Conservation (phyloP, 2,888 invertebrate genomes). For the Parnassius apollo region DNA sequence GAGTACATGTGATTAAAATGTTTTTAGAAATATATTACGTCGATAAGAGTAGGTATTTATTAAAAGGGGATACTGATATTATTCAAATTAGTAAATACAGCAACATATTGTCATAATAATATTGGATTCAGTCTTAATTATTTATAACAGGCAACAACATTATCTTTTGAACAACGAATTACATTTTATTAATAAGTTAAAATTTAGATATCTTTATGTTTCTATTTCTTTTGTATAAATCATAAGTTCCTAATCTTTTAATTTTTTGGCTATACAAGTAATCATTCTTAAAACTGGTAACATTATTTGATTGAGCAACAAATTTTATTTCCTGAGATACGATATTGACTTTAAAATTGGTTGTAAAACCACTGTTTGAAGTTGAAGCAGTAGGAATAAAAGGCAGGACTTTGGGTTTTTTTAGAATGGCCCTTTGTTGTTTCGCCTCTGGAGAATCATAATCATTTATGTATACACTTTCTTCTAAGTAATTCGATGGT, state of each 20-base stretch:
- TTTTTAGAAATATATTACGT: no score
- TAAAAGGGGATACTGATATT: neutral
- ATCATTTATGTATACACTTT: conserved; percentile 65
- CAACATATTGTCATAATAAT: neutral
- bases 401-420: conserved; percentile 62
- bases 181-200: conserved; percentile 36
- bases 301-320: conserved; percentile 52
- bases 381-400: conserved; percentile 63
- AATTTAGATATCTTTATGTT: conserved; percentile 65
- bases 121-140: conserved; percentile 4
- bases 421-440: conserved; percentile 44
- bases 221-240: conserved; percentile 59
- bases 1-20: no score
- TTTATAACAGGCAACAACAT: conserved; percentile 18
- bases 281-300: conserved; percentile 58
- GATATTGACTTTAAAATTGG: conserved; percentile 64
- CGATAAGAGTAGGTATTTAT: no score
- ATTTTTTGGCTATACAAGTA: conserved; percentile 55
- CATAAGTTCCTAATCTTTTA: conserved; percentile 60
- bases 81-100: neutral
- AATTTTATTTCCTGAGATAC: conserved; percentile 57
- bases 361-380: conserved; percentile 65
- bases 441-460: conserved; percentile 35
- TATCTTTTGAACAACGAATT: conserved; percentile 1
- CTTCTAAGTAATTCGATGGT: conserved; percentile 69